Evolutionary conservation across 1,140 invertebrate species (phyloP), one percentile per base, ranked within the genome.

Genomic region (Hyles euphorbiae): DNA sequence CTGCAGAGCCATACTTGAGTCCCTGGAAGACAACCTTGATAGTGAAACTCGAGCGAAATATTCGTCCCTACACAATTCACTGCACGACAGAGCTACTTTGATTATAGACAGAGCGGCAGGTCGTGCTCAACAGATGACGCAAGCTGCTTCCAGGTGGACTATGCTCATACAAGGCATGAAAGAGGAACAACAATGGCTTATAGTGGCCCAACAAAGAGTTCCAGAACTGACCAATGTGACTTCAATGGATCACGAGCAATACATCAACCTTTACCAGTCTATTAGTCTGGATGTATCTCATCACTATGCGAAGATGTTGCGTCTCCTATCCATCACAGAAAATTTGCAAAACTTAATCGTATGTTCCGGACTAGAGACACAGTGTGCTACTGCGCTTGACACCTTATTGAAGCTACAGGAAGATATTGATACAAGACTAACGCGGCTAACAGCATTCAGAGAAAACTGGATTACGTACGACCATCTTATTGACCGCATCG

Each of bases 101-200:
- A 92, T 97, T 57, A 84, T 97, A 55, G 95, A 97, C 63, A 92
- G 93, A 78, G 95, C 95, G 7, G 94, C 94, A 2, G 92, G 93
- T 44, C 90, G 94, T 48, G 93, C 95, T 45, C 95, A 96, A 70
- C 93, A 94, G 80, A 94, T 97, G 92, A 93, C 95, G 7, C 83
- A 95, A 52, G 95, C 95, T 3, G 94, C 95, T 33, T 95, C 95
- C 0, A 91, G 94, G 51, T 97, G 96, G 96, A 94, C 94, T 1
- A 83, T 94, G 0, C 78, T 96, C 3, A 94, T 95, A 76, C 94
- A 96, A 76, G 94, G 94, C 1, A 93, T 96, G 84, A 93, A 93
- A 60, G 95, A 96, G 71, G 96, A 97, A 88, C 84, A 91, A 52
- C 92, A 93, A 67, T 97, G 95, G 96, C 84, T 96, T 2, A 92